Base-by-base conservation (phyloP, 1,140 invertebrate species). In the Mercenaria mercenaria region DNA sequence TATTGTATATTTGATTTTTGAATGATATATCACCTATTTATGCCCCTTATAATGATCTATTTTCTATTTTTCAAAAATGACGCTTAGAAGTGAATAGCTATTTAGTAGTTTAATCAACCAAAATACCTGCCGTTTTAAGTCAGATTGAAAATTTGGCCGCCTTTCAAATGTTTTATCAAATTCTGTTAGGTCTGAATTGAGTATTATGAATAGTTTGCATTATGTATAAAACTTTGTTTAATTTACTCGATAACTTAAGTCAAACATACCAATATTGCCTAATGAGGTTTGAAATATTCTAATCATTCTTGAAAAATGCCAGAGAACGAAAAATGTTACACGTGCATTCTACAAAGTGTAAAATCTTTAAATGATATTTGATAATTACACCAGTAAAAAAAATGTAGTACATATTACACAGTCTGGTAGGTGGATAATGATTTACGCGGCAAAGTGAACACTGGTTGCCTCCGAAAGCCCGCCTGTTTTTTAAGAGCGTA, bases 201-300 rank as follows among this genome's bases (percentile, higher is more conserved):
- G 37, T 39, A 26, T 59, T 41, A 67, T 82, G 80, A 64, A 64
- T 82, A 82, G 80, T 64, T 82, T 82, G 37, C 41, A 32, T 37
- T 41, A 37, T 50, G 76, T 52, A 79, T 82, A 82, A 64, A 59
- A 43, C n/a, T 29, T 67, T 82, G 80, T 82, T 82, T 82, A 32
- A 59, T 82, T 67, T 59, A 82, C 80, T 82, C 59, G n/a, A 59
- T 82, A 43, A 32, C 39, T 82, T 79, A 52, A 34, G 29, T 50
- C 47, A 79, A 56, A 79, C 47, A 34, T 79, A 43, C 41, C 41
- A 6, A 50, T 41, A 76, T 76, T 76, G 39, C 41, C 15, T 76
- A 76, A 76, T 76, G 72, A 76, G 72, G 72, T 39, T 23, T 50
- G 37, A 76, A 76, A 76, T 64, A 29, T 47, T 47, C 43, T 47